Conservation (phyloP, 2,888 invertebrate genomes). For the Athalia circularis region DNA sequence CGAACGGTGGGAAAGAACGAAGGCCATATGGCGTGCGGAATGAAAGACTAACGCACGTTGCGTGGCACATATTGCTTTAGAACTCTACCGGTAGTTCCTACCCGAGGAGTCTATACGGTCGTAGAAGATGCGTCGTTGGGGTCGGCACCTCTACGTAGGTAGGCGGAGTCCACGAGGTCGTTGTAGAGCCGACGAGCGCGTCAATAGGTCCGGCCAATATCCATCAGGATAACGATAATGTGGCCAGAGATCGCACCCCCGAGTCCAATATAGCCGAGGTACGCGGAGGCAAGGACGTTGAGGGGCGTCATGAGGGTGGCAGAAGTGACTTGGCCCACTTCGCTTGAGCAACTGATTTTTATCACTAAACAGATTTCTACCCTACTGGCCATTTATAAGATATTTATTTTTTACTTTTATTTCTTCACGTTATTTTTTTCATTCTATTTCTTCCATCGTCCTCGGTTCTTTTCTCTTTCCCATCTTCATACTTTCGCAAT, state of each 20-base stretch:
- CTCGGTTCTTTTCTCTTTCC: background rate
- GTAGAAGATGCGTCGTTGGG: constrained; percentile 13
- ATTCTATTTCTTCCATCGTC: background rate
- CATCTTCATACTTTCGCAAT: background rate
- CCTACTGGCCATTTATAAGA: background rate
- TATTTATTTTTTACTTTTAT: background rate
- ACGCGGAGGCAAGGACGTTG: constrained; percentile 7
- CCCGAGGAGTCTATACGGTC: background rate
- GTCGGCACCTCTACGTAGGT: constrained; percentile 25
- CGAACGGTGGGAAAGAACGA: background rate
- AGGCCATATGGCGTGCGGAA: constrained; percentile 35
- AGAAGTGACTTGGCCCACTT: constrained; percentile 50
- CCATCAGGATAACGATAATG: constrained; percentile 59
- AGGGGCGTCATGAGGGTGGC: background rate
- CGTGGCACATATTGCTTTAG: constrained; percentile 37
- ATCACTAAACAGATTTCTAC: constrained; percentile 50
- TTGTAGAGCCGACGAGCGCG: constrained; percentile 39
- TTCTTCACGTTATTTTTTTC: background rate
- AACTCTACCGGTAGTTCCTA: background rate
- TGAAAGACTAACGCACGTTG: constrained; percentile 38
- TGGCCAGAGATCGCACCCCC: constrained; percentile 53
- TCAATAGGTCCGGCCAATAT: constrained; percentile 51
- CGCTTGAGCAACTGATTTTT: constrained; percentile 63
- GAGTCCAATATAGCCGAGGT: constrained; percentile 50
- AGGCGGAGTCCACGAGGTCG: constrained; percentile 25